A percentile compares a stretch with the other conserved stretches of the same genome.
Evolutionary conservation across 2,113 vertebrate genomes (phyloP).

Genomic region (Penelope pileata): DNA sequence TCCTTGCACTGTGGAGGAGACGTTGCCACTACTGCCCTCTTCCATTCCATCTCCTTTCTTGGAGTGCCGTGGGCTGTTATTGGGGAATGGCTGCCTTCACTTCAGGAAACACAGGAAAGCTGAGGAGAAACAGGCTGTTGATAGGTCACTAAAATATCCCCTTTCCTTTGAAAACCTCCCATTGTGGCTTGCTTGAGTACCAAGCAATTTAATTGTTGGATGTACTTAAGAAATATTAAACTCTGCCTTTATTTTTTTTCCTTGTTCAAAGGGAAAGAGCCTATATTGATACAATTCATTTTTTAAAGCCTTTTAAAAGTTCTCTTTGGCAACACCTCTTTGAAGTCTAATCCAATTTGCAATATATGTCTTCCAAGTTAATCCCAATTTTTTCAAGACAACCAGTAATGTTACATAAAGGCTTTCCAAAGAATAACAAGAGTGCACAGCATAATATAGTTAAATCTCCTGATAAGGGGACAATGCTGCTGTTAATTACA

Average conservation of each 20-base stretch:
- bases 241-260: neutral
- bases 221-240: conserved; percentile 32
- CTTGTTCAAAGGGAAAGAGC: conserved; percentile 36
- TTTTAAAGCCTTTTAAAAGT: conserved; percentile 61
- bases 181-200: neutral
- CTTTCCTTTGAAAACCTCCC: conserved; percentile 26
- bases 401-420: conserved; percentile 31
- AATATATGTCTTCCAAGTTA: conserved; percentile 49
- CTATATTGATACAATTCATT: neutral
- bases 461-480: neutral
- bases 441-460: neutral
- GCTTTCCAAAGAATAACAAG: conserved; percentile 24
- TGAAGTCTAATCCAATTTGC: conserved; percentile 67
- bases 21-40: fast-evolving
- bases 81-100: neutral
- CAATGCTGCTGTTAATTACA: neutral
- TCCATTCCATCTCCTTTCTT: fast-evolving
- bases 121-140: neutral
- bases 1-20: neutral
- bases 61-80: neutral
- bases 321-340: conserved; percentile 58
- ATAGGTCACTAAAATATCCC: conserved; percentile 7
- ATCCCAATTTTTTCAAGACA: conserved; percentile 59
- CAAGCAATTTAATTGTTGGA: neutral
- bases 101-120: neutral